Conservation (phyloP, 2,113 vertebrate species). For the Nansenia antarctica region DNA sequence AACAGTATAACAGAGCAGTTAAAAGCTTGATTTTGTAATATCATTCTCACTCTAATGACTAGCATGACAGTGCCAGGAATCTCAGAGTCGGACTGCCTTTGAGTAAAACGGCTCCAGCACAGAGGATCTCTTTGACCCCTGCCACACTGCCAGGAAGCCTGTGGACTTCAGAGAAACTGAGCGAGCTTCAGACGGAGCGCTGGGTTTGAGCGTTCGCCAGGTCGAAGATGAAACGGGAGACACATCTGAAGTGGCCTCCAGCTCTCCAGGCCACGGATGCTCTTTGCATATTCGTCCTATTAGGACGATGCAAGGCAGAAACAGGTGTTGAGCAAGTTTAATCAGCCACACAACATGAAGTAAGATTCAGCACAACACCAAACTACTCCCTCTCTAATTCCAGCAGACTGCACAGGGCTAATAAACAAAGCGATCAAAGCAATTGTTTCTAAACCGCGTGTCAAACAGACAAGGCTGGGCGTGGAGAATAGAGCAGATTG, state of each 20-base stretch:
- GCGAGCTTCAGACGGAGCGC: neutral
- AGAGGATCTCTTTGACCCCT: neutral
- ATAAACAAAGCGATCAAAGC: conserved; percentile 16
- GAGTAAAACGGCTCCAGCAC: neutral
- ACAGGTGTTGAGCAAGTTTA: conserved; percentile 14
- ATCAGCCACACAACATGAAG: conserved; percentile 7
- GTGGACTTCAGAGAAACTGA: neutral
- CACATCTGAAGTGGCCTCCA: conserved; percentile 14
- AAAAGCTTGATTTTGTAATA: neutral
- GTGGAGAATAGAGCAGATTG: conserved; percentile 19
- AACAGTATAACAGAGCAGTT: neutral
- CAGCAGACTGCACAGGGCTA: neutral
- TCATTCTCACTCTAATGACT: neutral
- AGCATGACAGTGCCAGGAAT: too few species aligned
- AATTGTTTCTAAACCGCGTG: conserved; percentile 17
- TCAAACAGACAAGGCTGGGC: conserved; percentile 31
- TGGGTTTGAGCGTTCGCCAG: conserved; percentile 17
- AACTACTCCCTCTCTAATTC: conserved; percentile 3
- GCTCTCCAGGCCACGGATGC: neutral
- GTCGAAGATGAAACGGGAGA: conserved; percentile 14
- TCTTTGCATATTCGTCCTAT: conserved; percentile 10
- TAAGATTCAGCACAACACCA: neutral
- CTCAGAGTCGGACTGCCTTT: neutral
- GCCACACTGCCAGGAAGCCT: neutral
- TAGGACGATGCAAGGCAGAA: conserved; percentile 9